A percentile compares a stretch with the other conserved stretches of the same genome.
These are phyloP conservation scores for Bellardia pandia DNA, from an alignment of 2,888 invertebrate genomes.

Conservation along the genomic window DNA sequence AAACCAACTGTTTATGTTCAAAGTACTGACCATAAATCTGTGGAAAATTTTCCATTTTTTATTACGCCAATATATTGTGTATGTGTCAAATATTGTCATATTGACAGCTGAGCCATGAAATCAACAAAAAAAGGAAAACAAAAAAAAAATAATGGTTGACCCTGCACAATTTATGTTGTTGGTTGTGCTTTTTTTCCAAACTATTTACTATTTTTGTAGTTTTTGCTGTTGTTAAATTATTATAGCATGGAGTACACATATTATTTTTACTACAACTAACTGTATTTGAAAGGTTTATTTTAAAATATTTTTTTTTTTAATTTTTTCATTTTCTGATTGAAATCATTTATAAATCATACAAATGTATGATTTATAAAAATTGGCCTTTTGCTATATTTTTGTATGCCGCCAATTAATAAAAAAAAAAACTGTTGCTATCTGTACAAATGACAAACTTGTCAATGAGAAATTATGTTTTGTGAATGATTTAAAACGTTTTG, in stretches of 20 bases:
- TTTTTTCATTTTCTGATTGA: slow-evolving; percentile 46
- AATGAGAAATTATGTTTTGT: slow-evolving; percentile 30
- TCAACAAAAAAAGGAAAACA: slow-evolving; percentile 6
- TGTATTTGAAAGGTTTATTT: slow-evolving; percentile 65
- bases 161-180: slow-evolving; percentile 52
- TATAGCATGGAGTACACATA: not conserved
- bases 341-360: slow-evolving; percentile 67
- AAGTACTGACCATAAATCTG: slow-evolving; percentile 36
- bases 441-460: slow-evolving; percentile 54
- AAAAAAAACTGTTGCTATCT: slow-evolving; percentile 18
- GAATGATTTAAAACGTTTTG: slow-evolving; percentile 16
- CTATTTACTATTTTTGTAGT: slow-evolving; percentile 2
- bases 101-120: slow-evolving; percentile 54
- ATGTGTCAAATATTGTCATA: slow-evolving; percentile 61
- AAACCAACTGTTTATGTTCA: slow-evolving; percentile 33
- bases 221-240: slow-evolving; percentile 14
- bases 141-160: slow-evolving; percentile 25
- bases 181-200: slow-evolving; percentile 47
- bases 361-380: slow-evolving; percentile 63
- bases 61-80: slow-evolving; percentile 55
- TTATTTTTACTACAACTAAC: slow-evolving; percentile 29
- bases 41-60: slow-evolving; percentile 51
- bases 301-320: slow-evolving; percentile 23
- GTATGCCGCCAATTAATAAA: slow-evolving; percentile 43
- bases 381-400: slow-evolving; percentile 24